A percentile compares a stretch with the other conserved stretches of the same genome.
Conservation (phyloP, 1,140 invertebrate species). For the Carcinoscorpius rotundicauda region DNA sequence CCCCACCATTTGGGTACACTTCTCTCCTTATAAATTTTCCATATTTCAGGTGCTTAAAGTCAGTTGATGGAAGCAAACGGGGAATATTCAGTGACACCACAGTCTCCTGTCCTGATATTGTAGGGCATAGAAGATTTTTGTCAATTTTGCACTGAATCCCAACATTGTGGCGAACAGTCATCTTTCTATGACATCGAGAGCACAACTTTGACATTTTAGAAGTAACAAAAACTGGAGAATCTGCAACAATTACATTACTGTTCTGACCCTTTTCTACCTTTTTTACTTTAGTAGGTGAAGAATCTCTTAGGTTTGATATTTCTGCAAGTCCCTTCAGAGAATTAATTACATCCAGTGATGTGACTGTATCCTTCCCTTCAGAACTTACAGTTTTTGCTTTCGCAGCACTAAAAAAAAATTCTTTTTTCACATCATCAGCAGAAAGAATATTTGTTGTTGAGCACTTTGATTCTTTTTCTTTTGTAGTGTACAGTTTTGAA, state of each 20-base stretch:
- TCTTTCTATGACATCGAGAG: constrained; percentile 10
- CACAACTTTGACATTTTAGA: constrained; percentile 4
- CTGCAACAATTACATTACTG: not conserved
- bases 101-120: constrained; percentile 10
- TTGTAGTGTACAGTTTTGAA: too few relatives aligned
- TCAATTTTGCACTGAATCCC: constrained; percentile 26
- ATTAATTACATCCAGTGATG: not conserved
- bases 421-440: too few relatives aligned
- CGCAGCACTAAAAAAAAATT: too few relatives aligned
- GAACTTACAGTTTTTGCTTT: not conserved
- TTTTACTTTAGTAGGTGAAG: not conserved
- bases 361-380: constrained; percentile 3
- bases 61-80: constrained; percentile 18
- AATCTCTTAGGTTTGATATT: not conserved
- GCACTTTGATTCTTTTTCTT: too few relatives aligned
- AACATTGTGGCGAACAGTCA: constrained; percentile 20
- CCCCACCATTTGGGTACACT: constrained; percentile 91
- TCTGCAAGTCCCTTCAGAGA: not conserved
- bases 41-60: constrained; percentile 46
- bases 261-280: not conserved
- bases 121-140: constrained; percentile 14
- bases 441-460: too few relatives aligned
- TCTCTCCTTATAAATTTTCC: constrained; percentile 70
- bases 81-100: constrained; percentile 23
- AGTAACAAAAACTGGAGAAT: not conserved